Conservation (phyloP, 2,888 invertebrate species). For the Labia minor region DNA sequence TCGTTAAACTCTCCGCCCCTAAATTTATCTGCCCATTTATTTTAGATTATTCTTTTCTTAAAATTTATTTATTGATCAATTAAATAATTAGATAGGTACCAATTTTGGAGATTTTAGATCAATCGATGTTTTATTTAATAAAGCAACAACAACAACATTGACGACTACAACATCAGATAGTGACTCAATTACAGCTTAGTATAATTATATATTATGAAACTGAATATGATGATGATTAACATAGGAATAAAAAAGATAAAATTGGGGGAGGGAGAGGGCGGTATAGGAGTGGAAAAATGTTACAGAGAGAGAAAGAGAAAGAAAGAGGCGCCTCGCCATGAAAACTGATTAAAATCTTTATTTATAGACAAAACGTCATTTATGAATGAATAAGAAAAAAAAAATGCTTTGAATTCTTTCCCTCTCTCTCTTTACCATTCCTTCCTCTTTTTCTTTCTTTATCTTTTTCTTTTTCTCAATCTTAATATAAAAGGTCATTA, state of each 20-base stretch:
- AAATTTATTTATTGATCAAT: background rate
- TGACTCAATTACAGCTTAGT: constrained; percentile 13
- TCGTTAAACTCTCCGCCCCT: too few relatives aligned
- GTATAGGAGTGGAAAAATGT: too few relatives aligned
- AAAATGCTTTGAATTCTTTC: too few relatives aligned
- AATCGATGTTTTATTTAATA: constrained; percentile 3
- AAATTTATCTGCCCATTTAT: too few relatives aligned
- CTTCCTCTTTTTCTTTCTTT: too few relatives aligned
- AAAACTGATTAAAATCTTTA: background rate
- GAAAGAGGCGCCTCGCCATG: too few relatives aligned
- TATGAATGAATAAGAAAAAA: background rate
- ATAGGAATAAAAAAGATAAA: too few relatives aligned
- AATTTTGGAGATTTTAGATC: background rate
- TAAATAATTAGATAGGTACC: constrained; percentile 4
- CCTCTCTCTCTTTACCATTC: too few relatives aligned
- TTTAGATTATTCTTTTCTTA: too few relatives aligned
- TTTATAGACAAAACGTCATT: constrained; percentile 13
- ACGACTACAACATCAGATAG: background rate
- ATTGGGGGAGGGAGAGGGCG: too few relatives aligned
- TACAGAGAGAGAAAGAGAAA: background rate
- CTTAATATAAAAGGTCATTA: too few relatives aligned
- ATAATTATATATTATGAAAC: constrained; percentile 1
- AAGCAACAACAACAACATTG: background rate
- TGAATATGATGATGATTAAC: background rate
- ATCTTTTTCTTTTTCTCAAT: too few relatives aligned